Conservation (phyloP, 2,113 vertebrate genomes). For the Triplophysa siluroides region DNA sequence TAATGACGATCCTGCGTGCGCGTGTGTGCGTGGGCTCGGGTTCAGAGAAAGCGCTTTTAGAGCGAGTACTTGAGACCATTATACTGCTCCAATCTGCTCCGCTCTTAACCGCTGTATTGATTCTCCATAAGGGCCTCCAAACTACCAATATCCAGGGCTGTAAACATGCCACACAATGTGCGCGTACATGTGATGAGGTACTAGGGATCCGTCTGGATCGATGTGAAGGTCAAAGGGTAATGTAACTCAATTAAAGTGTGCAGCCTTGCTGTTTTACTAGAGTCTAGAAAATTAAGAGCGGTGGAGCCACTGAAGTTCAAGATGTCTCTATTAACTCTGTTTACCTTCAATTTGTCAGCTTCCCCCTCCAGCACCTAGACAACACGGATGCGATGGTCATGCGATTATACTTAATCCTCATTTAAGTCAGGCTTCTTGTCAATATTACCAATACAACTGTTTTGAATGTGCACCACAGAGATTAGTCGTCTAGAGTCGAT, state of each 20-base stretch:
- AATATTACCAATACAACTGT: not conserved
- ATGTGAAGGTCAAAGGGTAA: slow-evolving; percentile 44
- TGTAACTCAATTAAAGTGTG: slow-evolving; percentile 40
- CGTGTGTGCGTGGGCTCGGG: slow-evolving; percentile 25
- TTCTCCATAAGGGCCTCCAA: slow-evolving; percentile 54
- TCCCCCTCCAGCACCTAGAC: not conserved
- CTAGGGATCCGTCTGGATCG: not conserved
- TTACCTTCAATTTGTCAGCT: not conserved
- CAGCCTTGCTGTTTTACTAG: not conserved
- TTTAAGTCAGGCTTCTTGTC: not conserved
- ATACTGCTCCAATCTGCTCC: slow-evolving; percentile 53
- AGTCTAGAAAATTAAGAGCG: not conserved
- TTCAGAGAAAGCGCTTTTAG: slow-evolving; percentile 45
- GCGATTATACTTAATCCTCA: not conserved
- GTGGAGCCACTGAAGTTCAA: not conserved
- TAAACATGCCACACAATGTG: slow-evolving; percentile 43
- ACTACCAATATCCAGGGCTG: slow-evolving; percentile 53
- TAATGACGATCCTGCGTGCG: slow-evolving; percentile 22
- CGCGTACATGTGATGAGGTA: slow-evolving; percentile 12
- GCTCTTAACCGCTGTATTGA: slow-evolving; percentile 57
- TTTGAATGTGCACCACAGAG: too few species aligned
- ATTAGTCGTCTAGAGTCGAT: too few species aligned
- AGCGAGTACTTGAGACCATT: slow-evolving; percentile 55
- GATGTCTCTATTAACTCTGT: slow-evolving; percentile 9
- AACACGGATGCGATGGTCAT: not conserved